Evolutionary conservation across 1,140 invertebrate genomes (phyloP), one percentile per base, ranked within the genome.

Genomic region (Bombus breviceps): DNA sequence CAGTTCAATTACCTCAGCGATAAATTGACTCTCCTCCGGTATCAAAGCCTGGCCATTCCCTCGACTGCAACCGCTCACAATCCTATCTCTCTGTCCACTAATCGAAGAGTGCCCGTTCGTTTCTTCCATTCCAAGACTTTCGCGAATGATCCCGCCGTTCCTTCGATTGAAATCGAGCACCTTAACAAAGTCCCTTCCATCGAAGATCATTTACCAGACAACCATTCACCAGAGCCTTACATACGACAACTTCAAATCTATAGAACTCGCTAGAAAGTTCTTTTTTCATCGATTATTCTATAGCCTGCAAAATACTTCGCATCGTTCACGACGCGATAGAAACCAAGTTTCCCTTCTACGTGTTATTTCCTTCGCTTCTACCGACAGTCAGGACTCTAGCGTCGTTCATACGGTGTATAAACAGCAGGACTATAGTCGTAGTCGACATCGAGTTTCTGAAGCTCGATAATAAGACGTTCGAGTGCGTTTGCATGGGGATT

Each of bases 1-100:
- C 76, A 71, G 76, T 84, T 84, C 83, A 72, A 84, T 80, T 79
- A 80, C 83, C 83, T 43, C 39, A 3, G 9, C 66, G 76, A 80
- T 83, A 78, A 83, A 83, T 59, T 72, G 76, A 80, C 82, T 78
- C 37, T 43, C 13, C 47, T 4, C 34, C 37, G 64, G 9, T 69
- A 78, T 83, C 47, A 43, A 79, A 84, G 64, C 22, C 5, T 68
- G 62, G 9, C 34, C 75, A 18, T 28, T n/a, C n/a, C n/a, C 13
- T 62, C 47, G 41, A 18, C 41, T 68, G 47, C 28, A 8, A 34
- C 73, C n/a, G 25, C 53, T 62, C 39, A 13, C 59, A n/a, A 68
- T 75, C 41, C 53, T 34, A 69, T 83, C 64, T 69, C 34, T 66
- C 53, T 15, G 3, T 6, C 25, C 25, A 22, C 8, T 59, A 59